Evolutionary conservation across 2,797 vertebrate species (phyloP).

Genomic region (Melanotaenia trifasciata): DNA sequence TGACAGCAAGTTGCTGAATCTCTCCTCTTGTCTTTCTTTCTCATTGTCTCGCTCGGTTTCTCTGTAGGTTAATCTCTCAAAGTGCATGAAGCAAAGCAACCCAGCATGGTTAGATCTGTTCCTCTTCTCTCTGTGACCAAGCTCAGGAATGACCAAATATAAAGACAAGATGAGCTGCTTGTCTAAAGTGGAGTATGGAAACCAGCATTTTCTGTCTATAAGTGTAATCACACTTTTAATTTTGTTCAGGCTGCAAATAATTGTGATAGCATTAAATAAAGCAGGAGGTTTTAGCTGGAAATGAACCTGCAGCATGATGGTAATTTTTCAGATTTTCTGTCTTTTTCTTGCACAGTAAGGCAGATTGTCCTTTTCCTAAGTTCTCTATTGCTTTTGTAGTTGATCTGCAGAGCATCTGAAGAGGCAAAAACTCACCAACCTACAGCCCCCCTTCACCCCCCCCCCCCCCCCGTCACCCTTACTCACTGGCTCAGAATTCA

Average conservation of each 20-base stretch:
- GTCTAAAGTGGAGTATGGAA: neutral
- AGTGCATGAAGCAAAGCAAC: conserved; percentile 41
- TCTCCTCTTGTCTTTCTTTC: conserved; percentile 13
- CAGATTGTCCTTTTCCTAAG: conserved; percentile 37
- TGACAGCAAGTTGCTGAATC: conserved; percentile 52
- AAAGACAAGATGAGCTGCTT: conserved; percentile 23
- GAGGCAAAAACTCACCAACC: conserved; percentile 34
- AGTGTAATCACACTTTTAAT: neutral
- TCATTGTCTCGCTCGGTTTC: neutral
- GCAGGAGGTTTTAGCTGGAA: too few relatives aligned
- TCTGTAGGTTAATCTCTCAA: conserved; percentile 18
- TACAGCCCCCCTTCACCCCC: conserved; percentile 36
- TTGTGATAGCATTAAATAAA: too few relatives aligned
- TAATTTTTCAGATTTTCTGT: conserved; percentile 20
- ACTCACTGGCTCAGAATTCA: conserved; percentile 38
- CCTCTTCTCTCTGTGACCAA: conserved; percentile 14
- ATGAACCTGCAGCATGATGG: neutral
- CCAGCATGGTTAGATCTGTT: conserved; percentile 24
- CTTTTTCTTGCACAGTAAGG: conserved; percentile 48
- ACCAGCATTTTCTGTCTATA: neutral
- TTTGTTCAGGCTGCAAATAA: neutral
- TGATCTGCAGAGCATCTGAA: conserved; percentile 45
- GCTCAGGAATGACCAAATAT: conserved; percentile 39
- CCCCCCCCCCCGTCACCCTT: conserved; percentile 38
- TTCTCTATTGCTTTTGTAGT: conserved; percentile 58